A percentile compares a stretch with the other conserved stretches of the same genome.
Conservation (phyloP, 2,113 vertebrate species). For the Stegastes partitus region DNA sequence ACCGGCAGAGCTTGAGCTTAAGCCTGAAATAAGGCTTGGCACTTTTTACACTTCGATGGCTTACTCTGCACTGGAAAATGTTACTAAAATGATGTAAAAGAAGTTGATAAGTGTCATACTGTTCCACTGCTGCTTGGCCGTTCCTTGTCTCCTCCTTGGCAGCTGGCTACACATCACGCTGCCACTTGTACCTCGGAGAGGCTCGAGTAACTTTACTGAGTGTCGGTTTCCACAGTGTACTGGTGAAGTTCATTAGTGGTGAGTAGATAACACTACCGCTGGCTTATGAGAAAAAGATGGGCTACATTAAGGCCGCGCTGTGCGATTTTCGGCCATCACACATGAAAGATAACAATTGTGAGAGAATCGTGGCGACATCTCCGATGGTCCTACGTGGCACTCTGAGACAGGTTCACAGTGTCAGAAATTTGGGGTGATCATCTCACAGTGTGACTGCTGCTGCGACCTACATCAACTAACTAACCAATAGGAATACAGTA, state of each 20-base stretch:
- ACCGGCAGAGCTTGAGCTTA: too few species aligned
- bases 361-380: too few species aligned
- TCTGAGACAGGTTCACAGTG: too few species aligned
- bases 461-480: too few species aligned
- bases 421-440: too few species aligned
- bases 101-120: background rate
- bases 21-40: background rate
- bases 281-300: background rate
- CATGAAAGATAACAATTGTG: too few species aligned
- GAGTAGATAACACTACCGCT: background rate
- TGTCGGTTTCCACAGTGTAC: background rate
- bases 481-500: too few species aligned
- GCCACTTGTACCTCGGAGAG: background rate
- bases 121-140: background rate
- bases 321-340: too few species aligned
- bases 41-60: background rate
- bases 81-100: background rate
- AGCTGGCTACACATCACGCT: background rate
- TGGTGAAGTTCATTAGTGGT: background rate
- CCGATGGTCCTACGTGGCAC: too few species aligned
- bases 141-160: background rate
- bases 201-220: background rate
- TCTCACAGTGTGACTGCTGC: too few species aligned
- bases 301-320: too few species aligned
- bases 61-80: background rate